Base-by-base conservation (phyloP, 2,888 invertebrate genomes). In the Amphipyra berbera region DNA sequence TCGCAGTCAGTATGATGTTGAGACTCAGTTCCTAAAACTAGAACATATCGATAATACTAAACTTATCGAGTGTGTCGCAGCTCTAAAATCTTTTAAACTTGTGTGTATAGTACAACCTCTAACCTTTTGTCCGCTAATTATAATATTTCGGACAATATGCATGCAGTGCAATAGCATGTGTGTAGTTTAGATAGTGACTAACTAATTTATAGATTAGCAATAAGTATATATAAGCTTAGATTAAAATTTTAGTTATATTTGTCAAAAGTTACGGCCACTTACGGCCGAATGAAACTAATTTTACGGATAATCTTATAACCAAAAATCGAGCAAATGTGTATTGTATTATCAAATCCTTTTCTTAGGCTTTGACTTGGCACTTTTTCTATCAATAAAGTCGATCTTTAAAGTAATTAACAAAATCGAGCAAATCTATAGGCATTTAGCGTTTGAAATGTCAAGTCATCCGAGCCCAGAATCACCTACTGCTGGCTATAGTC, bases 61-160 rank as follows among this genome's bases (percentile, higher is more conserved):
- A n/a, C n/a, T n/a, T n/a, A n/a, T n/a, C n/a, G n/a, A n/a, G n/a
- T 38, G 9, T 37, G 38, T 30, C 49, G 54, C 54, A 44, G 10
- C 45, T 48, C 53, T 62, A 62, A 62, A 62, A 41, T 14, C 30
- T 42, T 10, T 13, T 15, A 72, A 62, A 48, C 13, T 21, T 79
- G 72, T 77, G 81, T 75, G 83, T 69, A 44, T 53, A 49, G 6
- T 81, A 87, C 88, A 87, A 85, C 92, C 91, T 91, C 91, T 92
- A 90, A 91, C 92, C 92, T 91, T 91, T 92, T 91, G 89, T 87
- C 80, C 78, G 78, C 76, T 79, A 55, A 61, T 60, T 55, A 14
- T 54, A 68, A 37, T 72, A 67, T 68, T 61, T 70, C 66, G 74
- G 77, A 79, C 70, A 61, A 61, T 60, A 13, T 69, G 75, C 69